Evolutionary conservation across 2,797 vertebrate species (phyloP), one percentile per base, ranked within the genome.

Genomic region (Clarias fuscus): DNA sequence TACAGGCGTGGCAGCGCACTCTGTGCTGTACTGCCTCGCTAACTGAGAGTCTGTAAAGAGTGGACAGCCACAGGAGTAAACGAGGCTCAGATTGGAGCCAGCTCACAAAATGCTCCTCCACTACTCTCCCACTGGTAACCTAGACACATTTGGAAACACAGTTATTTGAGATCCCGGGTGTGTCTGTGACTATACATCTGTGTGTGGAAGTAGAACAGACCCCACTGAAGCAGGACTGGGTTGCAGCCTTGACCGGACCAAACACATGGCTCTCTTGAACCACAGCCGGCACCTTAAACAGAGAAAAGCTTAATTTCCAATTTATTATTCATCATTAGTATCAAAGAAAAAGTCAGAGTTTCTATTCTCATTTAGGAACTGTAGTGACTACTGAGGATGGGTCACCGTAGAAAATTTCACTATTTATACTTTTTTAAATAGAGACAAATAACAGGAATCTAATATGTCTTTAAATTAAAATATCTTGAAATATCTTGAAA

Each of bases 51-150:
- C 93, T 93, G 89, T 95, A 93, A 76, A 96, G 92, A 0, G 94
- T 95, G 4, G 96, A 96, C 73, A 98, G 92, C 96, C 97, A 97
- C 15, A 95, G 93, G 84, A 98, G 93, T 91, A 97, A 87, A 40
- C 68, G 89, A 1, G 97, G 96, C 76, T 97, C 96, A 0, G 93
- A 94, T 88, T 92, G 94, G 43, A 97, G 90, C 97, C 97, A 98
- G 30, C 92, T 91, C 1, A 96, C 40, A 87, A 98, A 94, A 56
- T 96, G 95, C 56, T 95, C 93, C 86, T 95, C 91, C 3, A 88
- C 91, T 67, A 93, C 91, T 11, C 87, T 87, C 1, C 91, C 87
- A 58, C 91, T 93, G 85, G 93, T 71, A 87, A 96, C 94, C 97
- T 97, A 56, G 18, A 43, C 4, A 30, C 58, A 82, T 17, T 65